phyloP scores from a whole-genome alignment of 1,140 invertebrate genomes.

The Calosoma granatense region DNA sequence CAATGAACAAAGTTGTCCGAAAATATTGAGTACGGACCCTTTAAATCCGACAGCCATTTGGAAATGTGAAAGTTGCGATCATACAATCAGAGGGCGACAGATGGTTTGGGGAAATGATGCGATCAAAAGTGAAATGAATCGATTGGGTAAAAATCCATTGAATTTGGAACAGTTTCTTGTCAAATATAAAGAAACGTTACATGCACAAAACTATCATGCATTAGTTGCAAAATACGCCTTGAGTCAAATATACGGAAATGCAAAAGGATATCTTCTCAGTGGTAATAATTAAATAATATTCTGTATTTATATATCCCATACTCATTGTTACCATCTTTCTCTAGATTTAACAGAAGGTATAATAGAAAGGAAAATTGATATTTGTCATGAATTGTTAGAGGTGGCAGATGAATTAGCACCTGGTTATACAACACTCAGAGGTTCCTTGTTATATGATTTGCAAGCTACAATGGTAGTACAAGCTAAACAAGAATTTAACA shows the following conservation, averaged over 20 bases:
- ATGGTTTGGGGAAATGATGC: constrained; percentile 47
- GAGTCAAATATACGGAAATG: constrained; percentile 52
- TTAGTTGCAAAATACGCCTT: constrained; percentile 56
- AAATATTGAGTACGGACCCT: constrained; percentile 46
- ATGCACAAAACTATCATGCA: constrained; percentile 51
- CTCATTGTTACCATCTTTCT: constrained; percentile 25
- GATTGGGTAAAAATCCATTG: constrained; percentile 42
- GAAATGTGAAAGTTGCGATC: constrained; percentile 51
- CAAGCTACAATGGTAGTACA: constrained; percentile 47
- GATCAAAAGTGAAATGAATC: constrained; percentile 47
- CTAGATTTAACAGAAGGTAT: constrained; percentile 45
- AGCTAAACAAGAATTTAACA: constrained; percentile 39
- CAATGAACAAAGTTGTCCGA: constrained; percentile 28
- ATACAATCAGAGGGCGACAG: constrained; percentile 41
- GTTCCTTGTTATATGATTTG: constrained; percentile 50
- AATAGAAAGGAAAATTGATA: constrained; percentile 47
- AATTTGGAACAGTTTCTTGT: constrained; percentile 50
- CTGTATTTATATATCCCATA: not conserved
- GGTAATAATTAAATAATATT: constrained; percentile 32
- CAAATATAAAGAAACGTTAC: constrained; percentile 44
- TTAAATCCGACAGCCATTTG: constrained; percentile 45
- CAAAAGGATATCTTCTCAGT: constrained; percentile 36
- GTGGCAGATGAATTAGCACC: constrained; percentile 51
- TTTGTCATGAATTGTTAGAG: constrained; percentile 53
- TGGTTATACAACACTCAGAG: constrained; percentile 49